phyloP scores from a whole-genome alignment of 2,888 invertebrate genomes.

The Achlya flavicornis region DNA sequence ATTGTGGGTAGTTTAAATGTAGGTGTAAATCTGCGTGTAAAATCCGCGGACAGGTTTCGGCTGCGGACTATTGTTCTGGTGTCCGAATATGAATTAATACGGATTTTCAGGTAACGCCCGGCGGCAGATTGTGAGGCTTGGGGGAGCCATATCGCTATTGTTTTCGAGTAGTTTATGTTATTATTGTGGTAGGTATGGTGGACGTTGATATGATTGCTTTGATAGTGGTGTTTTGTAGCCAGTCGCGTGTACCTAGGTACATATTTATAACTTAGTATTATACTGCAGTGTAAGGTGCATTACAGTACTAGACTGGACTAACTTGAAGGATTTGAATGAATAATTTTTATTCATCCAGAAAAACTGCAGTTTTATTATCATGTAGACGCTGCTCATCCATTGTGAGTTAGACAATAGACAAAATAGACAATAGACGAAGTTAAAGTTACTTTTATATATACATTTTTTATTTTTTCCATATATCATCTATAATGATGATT shows the following conservation, averaged over 20 bases:
- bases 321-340: no score
- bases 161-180: constrained; percentile 7
- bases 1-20: constrained; percentile 28
- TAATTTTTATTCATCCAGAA: no score
- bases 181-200: neutral
- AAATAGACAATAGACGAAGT: no score
- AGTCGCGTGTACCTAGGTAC: neutral
- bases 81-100: constrained; percentile 70
- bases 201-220: neutral
- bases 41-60: constrained; percentile 73
- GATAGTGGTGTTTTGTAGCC: neutral
- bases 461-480: no score
- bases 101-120: constrained; percentile 64
- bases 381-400: no score
- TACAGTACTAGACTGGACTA: neutral
- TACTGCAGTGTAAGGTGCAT: no score
- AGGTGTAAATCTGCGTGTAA: constrained; percentile 68
- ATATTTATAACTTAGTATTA: no score
- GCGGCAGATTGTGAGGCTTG: constrained; percentile 8
- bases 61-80: constrained; percentile 63
- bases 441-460: no score
- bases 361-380: no score
- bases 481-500: no score
- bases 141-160: constrained; percentile 7
- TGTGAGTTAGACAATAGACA: no score